Evolutionary conservation across 2,888 invertebrate genomes (phyloP).

Genomic region (Coenonympha glycerion): DNA sequence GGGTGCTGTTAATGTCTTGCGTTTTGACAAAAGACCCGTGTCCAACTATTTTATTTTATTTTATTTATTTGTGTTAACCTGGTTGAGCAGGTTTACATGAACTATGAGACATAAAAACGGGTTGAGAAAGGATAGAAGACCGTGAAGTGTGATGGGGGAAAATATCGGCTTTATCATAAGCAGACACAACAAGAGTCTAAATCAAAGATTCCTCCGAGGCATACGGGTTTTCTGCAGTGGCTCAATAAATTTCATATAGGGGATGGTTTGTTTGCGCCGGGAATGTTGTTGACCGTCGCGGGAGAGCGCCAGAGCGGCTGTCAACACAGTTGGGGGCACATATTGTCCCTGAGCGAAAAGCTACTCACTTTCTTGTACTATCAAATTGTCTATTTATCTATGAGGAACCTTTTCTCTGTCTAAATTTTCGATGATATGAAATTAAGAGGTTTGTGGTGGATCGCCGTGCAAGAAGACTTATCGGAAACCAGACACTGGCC

Average conservation of each 20-base stretch:
- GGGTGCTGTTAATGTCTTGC: too few species aligned
- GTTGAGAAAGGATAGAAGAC: too few species aligned
- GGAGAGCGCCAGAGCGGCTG: slow-evolving; percentile 47
- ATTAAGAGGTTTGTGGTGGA: too few species aligned
- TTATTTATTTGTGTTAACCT: too few species aligned
- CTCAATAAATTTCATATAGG: slow-evolving; percentile 50
- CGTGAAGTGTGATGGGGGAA: neutral
- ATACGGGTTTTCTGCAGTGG: slow-evolving; percentile 37
- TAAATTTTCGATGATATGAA: too few species aligned
- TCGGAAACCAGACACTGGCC: too few species aligned
- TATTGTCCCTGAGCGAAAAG: slow-evolving; percentile 7
- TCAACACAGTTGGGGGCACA: slow-evolving; percentile 39
- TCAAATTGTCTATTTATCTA: neutral
- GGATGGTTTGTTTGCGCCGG: slow-evolving; percentile 49
- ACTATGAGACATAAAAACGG: too few species aligned
- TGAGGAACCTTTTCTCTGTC: too few species aligned
- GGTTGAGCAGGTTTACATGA: too few species aligned
- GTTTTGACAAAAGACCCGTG: too few species aligned
- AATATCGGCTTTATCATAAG: neutral
- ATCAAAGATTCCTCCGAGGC: slow-evolving; percentile 19
- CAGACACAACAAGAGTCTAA: neutral
- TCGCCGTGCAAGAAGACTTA: too few species aligned
- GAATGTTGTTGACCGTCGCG: slow-evolving; percentile 49
- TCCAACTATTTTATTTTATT: too few species aligned
- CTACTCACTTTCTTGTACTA: slow-evolving; percentile 2